Evolutionary conservation across 2,888 invertebrate genomes (phyloP).

Genomic region (Andrena bicolor): DNA sequence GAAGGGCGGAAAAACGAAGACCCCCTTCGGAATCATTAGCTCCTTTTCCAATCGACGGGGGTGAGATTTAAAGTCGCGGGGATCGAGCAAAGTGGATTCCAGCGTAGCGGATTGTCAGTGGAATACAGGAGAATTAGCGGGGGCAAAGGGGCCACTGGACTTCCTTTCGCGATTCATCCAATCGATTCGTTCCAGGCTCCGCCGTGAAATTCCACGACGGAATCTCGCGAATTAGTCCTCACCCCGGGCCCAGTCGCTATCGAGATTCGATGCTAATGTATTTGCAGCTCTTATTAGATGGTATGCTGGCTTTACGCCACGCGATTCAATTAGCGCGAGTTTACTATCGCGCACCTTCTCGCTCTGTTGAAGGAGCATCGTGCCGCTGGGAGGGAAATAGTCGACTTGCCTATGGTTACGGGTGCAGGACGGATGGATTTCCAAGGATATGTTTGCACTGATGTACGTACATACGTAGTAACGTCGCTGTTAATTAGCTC

Average conservation of each 20-base stretch:
- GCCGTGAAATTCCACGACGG: slow-evolving; percentile 31
- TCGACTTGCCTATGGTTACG: slow-evolving; percentile 13
- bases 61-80: too few relatives aligned
- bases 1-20: too few relatives aligned
- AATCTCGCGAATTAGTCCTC: slow-evolving; percentile 57
- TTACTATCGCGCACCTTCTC: slow-evolving; percentile 31
- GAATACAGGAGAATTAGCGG: background rate
- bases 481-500: slow-evolving; percentile 51
- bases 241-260: slow-evolving; percentile 23
- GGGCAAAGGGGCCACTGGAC: background rate
- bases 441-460: slow-evolving; percentile 31
- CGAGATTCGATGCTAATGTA: slow-evolving; percentile 69
- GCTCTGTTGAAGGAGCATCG: background rate
- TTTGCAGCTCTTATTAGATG: slow-evolving; percentile 67
- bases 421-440: slow-evolving; percentile 39
- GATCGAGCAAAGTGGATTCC: background rate
- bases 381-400: background rate
- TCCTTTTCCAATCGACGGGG: too few relatives aligned
- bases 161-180: background rate
- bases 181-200: background rate
- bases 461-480: slow-evolving; percentile 3
- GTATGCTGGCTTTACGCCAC: slow-evolving; percentile 24
- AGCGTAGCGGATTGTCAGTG: background rate
- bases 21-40: too few relatives aligned
- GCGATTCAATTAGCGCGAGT: slow-evolving; percentile 67